Evolutionary conservation across 2,797 vertebrate genomes (phyloP), one percentile per base, ranked within the genome.

Genomic region (Falco novaeseelandiae): DNA sequence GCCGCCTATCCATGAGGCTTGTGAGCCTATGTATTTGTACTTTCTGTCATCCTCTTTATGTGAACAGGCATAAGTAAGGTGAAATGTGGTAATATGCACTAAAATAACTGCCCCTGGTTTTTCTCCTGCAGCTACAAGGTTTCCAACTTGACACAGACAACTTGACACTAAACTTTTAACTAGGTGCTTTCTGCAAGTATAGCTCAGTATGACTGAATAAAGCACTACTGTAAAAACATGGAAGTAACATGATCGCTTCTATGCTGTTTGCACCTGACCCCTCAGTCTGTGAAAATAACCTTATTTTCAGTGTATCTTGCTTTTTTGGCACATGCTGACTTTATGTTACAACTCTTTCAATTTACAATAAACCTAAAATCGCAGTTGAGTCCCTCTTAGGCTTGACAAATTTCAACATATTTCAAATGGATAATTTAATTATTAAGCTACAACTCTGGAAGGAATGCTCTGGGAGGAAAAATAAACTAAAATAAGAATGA

Each of bases 241-340:
- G 10, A 14, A 10, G 54, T 2, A 10, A 10, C 0, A 0, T 2
- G 22, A 0, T 4, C 13, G 30, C 13, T 66, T 34, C 36, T 10
- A 17, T 4, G 40, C 19, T 7, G 0, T 19, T 36, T 6, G 46
- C 34, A 26, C 16, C 40, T 10, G 14, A 7, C 6, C 44, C 54
- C 26, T 13, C 42, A 10, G 46, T 8, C 23, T 27, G 38, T 21
- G 32, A 20, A 52, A 58, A 14, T 1, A 52, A 14, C 0, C 1
- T 8, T 8, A 14, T 32, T 65, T 49, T 30, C 48, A 38, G 26
- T 2, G 6, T 11, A 26, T 2, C 27, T 23, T 21, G 21, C 10
- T 30, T 58, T 36, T 40, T 6, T 23, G 48, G 48, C 51, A 73
- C 85, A 30, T 8, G 22, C 14, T 34, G 22, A 2, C 40, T 40